Evolutionary conservation across 2,797 vertebrate species (phyloP).

Genomic region (Yasuhikotakia modesta): DNA sequence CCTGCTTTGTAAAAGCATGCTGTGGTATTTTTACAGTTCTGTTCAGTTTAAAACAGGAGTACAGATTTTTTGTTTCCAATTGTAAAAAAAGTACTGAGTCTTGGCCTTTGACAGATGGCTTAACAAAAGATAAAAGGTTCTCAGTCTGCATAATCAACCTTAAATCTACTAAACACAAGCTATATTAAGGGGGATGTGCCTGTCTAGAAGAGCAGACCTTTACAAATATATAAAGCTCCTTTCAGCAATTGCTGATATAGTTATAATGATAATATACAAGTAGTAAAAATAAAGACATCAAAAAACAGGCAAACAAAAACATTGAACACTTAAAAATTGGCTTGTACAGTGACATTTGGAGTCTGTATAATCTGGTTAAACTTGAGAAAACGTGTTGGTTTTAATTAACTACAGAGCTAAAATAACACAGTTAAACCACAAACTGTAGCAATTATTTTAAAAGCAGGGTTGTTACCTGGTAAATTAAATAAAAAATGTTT

Average conservation of each 20-base stretch:
- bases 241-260: background rate
- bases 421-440: too few relatives aligned
- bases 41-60: background rate
- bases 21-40: too few relatives aligned
- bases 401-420: too few relatives aligned
- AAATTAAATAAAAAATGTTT: too few relatives aligned
- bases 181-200: conserved; percentile 6
- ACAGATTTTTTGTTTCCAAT: background rate
- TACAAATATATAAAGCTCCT: background rate
- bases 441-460: too few relatives aligned
- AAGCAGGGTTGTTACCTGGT: too few relatives aligned
- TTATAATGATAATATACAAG: background rate
- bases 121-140: too few relatives aligned
- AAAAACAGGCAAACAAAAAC: background rate
- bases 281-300: background rate
- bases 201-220: background rate
- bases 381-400: too few relatives aligned
- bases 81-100: background rate
- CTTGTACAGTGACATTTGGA: too few relatives aligned
- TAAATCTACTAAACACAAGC: background rate
- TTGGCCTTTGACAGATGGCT: background rate
- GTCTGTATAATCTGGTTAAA: too few relatives aligned
- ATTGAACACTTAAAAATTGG: background rate
- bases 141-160: too few relatives aligned
- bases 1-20: background rate